These are phyloP conservation scores for Nasonia giraulti DNA, from an alignment of 1,140 invertebrate genomes.

Conservation along the genomic window DNA sequence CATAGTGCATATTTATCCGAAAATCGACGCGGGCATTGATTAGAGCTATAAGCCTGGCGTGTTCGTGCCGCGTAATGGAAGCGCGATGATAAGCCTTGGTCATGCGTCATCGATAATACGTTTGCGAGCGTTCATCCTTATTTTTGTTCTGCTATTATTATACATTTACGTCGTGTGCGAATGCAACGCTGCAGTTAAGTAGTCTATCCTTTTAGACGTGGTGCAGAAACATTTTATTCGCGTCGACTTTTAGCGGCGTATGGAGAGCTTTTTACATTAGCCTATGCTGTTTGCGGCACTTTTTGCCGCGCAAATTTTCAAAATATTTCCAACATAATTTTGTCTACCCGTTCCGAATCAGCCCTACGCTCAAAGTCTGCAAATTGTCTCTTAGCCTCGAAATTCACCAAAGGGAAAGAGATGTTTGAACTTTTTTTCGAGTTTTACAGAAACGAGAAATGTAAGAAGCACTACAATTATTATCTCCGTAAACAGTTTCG, in stretches of 20 bases:
- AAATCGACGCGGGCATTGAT: neutral
- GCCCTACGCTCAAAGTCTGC: neutral
- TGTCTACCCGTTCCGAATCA: neutral
- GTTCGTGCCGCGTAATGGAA: neutral
- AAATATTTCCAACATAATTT: constrained; percentile 2
- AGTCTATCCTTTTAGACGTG: too few species aligned
- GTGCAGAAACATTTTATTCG: too few species aligned
- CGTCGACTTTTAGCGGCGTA: neutral
- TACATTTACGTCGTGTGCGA: too few species aligned
- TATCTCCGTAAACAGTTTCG: too few species aligned
- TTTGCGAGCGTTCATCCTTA: too few species aligned
- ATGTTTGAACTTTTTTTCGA: neutral
- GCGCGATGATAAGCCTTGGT: neutral
- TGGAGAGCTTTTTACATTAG: neutral
- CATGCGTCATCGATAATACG: neutral
- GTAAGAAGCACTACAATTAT: neutral
- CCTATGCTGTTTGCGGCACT: neutral
- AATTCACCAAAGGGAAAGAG: neutral
- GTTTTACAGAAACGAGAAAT: neutral
- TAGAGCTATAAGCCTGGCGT: neutral
- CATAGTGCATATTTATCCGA: neutral
- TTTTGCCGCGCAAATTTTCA: constrained; percentile 7
- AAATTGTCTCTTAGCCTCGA: constrained; percentile 24
- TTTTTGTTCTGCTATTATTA: too few species aligned
- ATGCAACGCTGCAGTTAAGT: too few species aligned